phyloP scores from a whole-genome alignment of 2,888 invertebrate species.

The Apotomis betuletana region DNA sequence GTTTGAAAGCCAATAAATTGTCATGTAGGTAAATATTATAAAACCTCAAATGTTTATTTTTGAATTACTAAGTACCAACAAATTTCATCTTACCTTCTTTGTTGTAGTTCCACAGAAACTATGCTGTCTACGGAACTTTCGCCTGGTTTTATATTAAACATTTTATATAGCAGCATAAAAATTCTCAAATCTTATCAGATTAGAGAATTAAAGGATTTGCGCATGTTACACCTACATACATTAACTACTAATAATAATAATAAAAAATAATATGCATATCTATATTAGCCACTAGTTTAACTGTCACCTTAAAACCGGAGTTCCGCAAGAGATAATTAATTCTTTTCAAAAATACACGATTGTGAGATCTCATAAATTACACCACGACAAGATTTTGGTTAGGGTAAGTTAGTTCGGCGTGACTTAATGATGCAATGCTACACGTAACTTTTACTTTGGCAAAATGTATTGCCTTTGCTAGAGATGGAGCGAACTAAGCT shows the following conservation, averaged over 20 bases:
- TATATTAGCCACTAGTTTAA: no score
- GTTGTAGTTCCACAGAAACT: constrained; percentile 37
- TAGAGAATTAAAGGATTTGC: neutral
- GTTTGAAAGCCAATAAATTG: no score
- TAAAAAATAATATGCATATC: neutral
- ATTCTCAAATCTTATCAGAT: neutral
- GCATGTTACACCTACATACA: neutral
- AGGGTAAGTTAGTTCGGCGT: no score
- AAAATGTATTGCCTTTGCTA: no score
- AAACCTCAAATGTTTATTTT: no score
- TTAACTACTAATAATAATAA: neutral
- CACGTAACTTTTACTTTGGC: no score
- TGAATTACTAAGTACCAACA: no score
- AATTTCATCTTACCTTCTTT: constrained; percentile 13
- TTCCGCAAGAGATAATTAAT: neutral
- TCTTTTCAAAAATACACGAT: neutral
- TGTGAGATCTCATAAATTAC: no score
- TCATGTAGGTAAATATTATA: no score
- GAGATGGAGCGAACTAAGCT: no score
- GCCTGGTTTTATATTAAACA: constrained; percentile 31
- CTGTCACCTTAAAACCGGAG: neutral
- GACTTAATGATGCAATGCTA: no score
- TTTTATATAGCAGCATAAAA: neutral
- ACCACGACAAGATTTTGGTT: no score
- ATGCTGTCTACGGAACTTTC: constrained; percentile 42